A percentile compares a stretch with the other conserved stretches of the same genome.
These are phyloP conservation scores for Homarus gammarus DNA, from an alignment of 2,888 invertebrate genomes.

Conservation along the genomic window DNA sequence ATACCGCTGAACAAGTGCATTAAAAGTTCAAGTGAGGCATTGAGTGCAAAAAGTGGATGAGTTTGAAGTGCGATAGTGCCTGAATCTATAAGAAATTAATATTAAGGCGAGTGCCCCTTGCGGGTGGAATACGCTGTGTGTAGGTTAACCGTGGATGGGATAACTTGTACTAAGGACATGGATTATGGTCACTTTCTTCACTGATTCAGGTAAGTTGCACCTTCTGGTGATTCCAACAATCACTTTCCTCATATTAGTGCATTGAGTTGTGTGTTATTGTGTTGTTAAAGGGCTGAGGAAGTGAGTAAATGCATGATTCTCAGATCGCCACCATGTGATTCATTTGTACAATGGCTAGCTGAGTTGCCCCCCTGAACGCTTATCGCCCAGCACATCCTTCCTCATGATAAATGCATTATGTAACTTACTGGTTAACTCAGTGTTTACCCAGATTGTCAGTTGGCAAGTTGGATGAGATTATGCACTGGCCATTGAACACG, in stretches of 20 bases:
- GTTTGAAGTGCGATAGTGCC: slow-evolving; percentile 43
- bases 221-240: background rate
- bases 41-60: slow-evolving; percentile 46
- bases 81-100: slow-evolving; percentile 32
- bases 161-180: slow-evolving; percentile 48
- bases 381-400: too few species aligned
- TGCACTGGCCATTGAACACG: too few species aligned
- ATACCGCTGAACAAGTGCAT: slow-evolving; percentile 47
- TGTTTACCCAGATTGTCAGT: too few species aligned
- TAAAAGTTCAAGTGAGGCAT: slow-evolving; percentile 34
- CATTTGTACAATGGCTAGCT: slow-evolving; percentile 36
- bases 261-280: background rate
- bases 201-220: slow-evolving; percentile 51
- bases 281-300: background rate
- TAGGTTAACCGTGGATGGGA: slow-evolving; percentile 35
- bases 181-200: slow-evolving; percentile 37
- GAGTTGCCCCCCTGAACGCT: slow-evolving; percentile 31
- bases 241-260: background rate
- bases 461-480: too few species aligned
- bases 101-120: slow-evolving; percentile 16
- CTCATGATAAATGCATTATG: too few species aligned
- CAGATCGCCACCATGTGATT: slow-evolving; percentile 34
- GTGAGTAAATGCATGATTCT: background rate
- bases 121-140: slow-evolving; percentile 33
- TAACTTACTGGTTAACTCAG: too few species aligned